Percentiles rank a stretch among this genome's conserved stretches.
These are phyloP conservation scores for Orgyia antiqua DNA, from an alignment of 2,888 invertebrate genomes.

Conservation along the genomic window DNA sequence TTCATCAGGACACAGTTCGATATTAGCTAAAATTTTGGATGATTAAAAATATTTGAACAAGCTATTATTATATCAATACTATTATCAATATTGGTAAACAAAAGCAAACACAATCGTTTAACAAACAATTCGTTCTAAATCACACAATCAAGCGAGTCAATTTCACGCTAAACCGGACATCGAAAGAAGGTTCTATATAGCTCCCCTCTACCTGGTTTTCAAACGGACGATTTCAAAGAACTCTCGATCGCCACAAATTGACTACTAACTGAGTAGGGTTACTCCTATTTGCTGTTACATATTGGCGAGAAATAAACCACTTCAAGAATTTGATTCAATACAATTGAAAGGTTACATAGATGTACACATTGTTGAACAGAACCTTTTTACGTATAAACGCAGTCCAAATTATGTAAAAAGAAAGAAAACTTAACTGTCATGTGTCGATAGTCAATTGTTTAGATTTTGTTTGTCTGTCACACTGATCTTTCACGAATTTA, in stretches of 20 bases:
- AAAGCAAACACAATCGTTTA: conserved; percentile 11
- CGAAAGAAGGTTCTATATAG: conserved; percentile 41
- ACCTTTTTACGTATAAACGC: too few relatives aligned
- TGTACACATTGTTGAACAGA: too few relatives aligned
- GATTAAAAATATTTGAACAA: too few relatives aligned
- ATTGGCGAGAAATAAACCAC: conserved; percentile 9
- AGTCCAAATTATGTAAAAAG: too few relatives aligned
- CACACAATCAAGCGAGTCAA: conserved; percentile 62
- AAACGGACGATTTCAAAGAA: conserved; percentile 35
- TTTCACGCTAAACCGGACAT: conserved; percentile 54
- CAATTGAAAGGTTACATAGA: not conserved
- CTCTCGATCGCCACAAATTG: conserved; percentile 39
- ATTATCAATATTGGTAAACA: too few relatives aligned
- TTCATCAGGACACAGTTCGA: too few relatives aligned
- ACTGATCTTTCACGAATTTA: too few relatives aligned
- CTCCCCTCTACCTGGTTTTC: conserved; percentile 37
- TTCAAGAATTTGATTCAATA: conserved; percentile 7
- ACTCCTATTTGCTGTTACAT: conserved; percentile 19
- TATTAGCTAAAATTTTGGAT: too few relatives aligned
- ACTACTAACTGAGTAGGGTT: conserved; percentile 29
- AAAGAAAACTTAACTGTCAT: too few relatives aligned
- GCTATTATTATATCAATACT: too few relatives aligned
- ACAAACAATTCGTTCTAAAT: conserved; percentile 44
- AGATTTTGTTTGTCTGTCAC: too few relatives aligned
- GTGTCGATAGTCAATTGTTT: too few relatives aligned